Evolutionary conservation across 2,888 invertebrate species (phyloP).

Genomic region (Nycteola revayana): DNA sequence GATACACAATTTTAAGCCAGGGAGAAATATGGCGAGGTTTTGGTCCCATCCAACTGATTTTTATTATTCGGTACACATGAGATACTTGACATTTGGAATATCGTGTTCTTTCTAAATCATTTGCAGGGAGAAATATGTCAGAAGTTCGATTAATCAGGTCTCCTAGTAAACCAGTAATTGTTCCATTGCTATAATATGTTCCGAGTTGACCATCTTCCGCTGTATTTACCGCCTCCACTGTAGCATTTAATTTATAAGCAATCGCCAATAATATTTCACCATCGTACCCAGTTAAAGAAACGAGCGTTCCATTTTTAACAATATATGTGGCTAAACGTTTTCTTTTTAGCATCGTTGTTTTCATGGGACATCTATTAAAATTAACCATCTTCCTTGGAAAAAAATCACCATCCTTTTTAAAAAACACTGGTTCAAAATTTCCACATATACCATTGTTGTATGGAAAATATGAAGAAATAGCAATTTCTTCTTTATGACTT

Average conservation of each 20-base stretch:
- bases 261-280: conserved; percentile 36
- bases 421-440: conserved; percentile 36
- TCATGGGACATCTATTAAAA: conserved; percentile 51
- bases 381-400: conserved; percentile 52
- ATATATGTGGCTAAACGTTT: no score
- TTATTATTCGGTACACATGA: conserved; percentile 32
- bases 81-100: conserved; percentile 40
- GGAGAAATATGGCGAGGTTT: conserved; percentile 40
- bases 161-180: conserved; percentile 34
- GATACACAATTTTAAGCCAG: conserved; percentile 47
- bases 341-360: conserved; percentile 25
- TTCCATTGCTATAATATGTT: conserved; percentile 30
- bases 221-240: conserved; percentile 31
- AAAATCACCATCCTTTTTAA: conserved; percentile 27
- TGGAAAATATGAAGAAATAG: conserved; percentile 48
- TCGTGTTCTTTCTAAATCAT: conserved; percentile 32
- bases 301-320: conserved; percentile 31
- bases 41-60: conserved; percentile 51
- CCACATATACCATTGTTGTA: conserved; percentile 42
- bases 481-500: conserved; percentile 23
- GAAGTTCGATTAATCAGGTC: conserved; percentile 39
- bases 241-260: conserved; percentile 42
- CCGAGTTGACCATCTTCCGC: conserved; percentile 29
- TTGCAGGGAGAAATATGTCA: conserved; percentile 47
- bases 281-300: conserved; percentile 42